Evolutionary conservation across 2,113 vertebrate species (phyloP).

Genomic region (Oreochromis niloticus): DNA sequence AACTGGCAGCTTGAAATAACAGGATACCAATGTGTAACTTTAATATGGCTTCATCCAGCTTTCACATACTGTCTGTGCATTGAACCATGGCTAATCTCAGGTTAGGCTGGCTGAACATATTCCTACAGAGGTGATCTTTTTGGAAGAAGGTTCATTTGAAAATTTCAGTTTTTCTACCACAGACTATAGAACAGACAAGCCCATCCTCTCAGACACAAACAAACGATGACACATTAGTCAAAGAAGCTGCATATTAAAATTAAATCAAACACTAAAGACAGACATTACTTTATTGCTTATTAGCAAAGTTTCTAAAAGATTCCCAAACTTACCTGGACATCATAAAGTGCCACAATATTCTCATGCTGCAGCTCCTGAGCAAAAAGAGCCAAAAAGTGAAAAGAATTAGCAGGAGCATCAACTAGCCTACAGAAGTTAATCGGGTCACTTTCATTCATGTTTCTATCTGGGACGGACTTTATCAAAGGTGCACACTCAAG

Average conservation of each 20-base stretch:
- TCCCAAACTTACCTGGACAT: conserved; percentile 87
- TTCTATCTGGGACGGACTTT: background rate
- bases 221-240: background rate
- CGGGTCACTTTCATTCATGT: background rate
- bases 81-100: background rate
- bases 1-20: background rate
- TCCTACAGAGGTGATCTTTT: background rate
- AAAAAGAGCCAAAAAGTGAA: conserved; percentile 29
- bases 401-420: background rate
- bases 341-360: conserved; percentile 97
- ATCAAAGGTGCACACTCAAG: background rate
- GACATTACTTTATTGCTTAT: background rate
- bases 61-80: background rate
- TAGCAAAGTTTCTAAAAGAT: conserved; percentile 7
- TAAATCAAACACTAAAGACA: background rate
- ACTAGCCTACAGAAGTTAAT: background rate
- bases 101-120: background rate
- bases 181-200: background rate
- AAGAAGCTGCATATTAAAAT: background rate
- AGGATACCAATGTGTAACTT: background rate
- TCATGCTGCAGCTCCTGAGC: conserved; percentile 96
- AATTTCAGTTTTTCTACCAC: background rate
- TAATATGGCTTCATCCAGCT: background rate
- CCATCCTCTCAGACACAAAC: background rate
- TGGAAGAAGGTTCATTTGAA: background rate